phyloP scores from a whole-genome alignment of 2,797 vertebrate species.

The Peromyscus nudipes region DNA sequence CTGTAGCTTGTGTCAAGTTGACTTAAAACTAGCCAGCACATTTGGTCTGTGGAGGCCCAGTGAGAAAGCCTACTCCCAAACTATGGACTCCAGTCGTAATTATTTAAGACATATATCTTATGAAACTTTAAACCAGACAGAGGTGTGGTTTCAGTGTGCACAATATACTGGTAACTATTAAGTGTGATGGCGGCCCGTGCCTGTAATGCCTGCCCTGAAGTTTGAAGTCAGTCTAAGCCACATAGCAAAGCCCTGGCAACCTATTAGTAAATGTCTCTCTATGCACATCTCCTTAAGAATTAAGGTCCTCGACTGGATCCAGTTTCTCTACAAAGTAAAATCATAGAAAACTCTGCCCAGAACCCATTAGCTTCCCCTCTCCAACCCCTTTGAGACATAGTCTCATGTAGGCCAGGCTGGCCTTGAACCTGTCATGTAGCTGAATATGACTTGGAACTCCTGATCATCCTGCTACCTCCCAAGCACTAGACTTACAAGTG shows the following conservation, averaged over 20 bases:
- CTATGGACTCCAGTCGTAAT: not conserved
- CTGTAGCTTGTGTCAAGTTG: not conserved
- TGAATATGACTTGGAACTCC: not conserved
- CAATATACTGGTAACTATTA: not conserved
- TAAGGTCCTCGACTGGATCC: not conserved
- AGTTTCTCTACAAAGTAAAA: slow-evolving; percentile 28
- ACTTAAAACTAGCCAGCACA: not conserved
- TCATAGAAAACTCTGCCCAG: not conserved
- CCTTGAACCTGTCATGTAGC: not conserved
- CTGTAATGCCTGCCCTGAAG: not conserved
- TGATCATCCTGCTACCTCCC: not conserved
- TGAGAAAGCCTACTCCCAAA: not conserved
- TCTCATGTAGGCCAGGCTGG: not conserved
- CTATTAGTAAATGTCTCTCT: not conserved
- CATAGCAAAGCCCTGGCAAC: not conserved
- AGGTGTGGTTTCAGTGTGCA: not conserved
- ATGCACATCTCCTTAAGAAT: not conserved
- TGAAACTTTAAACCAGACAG: slow-evolving; percentile 26
- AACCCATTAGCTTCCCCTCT: not conserved
- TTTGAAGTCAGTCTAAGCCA: not conserved
- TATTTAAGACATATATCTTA: not conserved
- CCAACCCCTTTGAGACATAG: not conserved
- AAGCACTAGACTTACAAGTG: not conserved
- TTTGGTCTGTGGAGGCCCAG: not conserved
- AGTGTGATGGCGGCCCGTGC: no score